These are phyloP conservation scores for Agrilus planipennis DNA, from an alignment of 1,140 invertebrate species.

Conservation along the genomic window DNA sequence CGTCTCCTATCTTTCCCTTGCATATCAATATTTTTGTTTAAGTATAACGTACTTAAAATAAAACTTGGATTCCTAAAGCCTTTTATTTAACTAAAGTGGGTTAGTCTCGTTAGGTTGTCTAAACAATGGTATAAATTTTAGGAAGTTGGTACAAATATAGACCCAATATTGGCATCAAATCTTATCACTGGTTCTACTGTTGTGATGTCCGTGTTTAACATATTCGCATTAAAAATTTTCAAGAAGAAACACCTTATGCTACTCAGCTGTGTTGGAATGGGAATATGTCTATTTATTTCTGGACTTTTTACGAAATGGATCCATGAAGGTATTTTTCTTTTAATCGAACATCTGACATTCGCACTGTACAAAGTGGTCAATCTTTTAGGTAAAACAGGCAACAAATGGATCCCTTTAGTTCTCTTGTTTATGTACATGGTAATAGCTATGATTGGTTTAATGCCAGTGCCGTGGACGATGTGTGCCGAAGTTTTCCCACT, in stretches of 20 bases:
- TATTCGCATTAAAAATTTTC: constrained; percentile 36
- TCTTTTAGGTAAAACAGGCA: constrained; percentile 20
- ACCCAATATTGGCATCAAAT: constrained; percentile 42
- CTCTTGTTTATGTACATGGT: constrained; percentile 40
- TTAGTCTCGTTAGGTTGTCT: too few species aligned
- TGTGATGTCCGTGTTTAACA: constrained; percentile 41
- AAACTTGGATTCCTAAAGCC: too few species aligned
- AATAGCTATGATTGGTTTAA: constrained; percentile 40
- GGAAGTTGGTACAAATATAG: constrained; percentile 35
- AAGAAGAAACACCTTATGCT: constrained; percentile 38
- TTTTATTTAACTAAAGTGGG: too few species aligned
- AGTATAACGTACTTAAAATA: too few species aligned
- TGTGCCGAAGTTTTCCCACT: constrained; percentile 11
- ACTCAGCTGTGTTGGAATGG: constrained; percentile 38
- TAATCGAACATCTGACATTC: too few species aligned
- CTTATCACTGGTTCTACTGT: constrained; percentile 50
- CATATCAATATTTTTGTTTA: too few species aligned
- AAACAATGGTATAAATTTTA: too few species aligned
- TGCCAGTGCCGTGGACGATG: constrained; percentile 45
- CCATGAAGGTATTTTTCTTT: constrained; percentile 18
- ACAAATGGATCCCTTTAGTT: constrained; percentile 11
- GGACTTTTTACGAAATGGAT: constrained; percentile 37
- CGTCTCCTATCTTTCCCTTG: too few species aligned
- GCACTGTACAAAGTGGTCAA: too few species aligned
- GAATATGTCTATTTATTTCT: constrained; percentile 37